Evolutionary conservation across 2,113 vertebrate species (phyloP).

Genomic region (Corydoras sp.): DNA sequence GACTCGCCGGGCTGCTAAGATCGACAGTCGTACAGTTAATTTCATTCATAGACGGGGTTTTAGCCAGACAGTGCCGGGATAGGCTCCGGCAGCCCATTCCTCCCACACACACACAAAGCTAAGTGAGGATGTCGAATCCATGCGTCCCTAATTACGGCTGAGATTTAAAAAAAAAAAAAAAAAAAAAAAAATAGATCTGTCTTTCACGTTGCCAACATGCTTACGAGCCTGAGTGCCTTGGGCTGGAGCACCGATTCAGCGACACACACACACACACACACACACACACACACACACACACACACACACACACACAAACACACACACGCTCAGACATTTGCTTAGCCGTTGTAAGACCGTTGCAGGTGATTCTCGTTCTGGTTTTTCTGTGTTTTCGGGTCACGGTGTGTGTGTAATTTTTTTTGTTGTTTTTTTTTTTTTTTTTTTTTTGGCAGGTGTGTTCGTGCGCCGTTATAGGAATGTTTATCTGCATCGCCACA

Average conservation of each 20-base stretch:
- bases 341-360: slow-evolving; percentile 51
- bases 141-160: no score
- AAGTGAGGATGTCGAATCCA: no score
- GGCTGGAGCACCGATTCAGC: slow-evolving; percentile 68
- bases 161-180: not conserved
- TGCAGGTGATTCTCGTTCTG: slow-evolving; percentile 45
- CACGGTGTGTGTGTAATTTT: slow-evolving; percentile 44
- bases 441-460: slow-evolving; percentile 59
- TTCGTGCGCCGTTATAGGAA: slow-evolving; percentile 74
- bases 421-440: no score
- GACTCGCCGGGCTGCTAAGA: no score
- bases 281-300: slow-evolving; percentile 14
- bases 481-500: slow-evolving; percentile 68
- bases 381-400: slow-evolving; percentile 62
- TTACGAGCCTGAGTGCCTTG: slow-evolving; percentile 79
- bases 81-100: no score
- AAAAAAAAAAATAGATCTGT: slow-evolving; percentile 26
- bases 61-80: no score
- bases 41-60: no score
- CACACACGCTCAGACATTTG: slow-evolving; percentile 41
- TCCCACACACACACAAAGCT: no score
- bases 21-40: no score
- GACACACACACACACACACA: slow-evolving; percentile 25
- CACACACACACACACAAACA: slow-evolving; percentile 9
- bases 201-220: slow-evolving; percentile 71